Evolutionary conservation across 2,888 invertebrate species (phyloP).

Genomic region (Bruchidius siliquastri): DNA sequence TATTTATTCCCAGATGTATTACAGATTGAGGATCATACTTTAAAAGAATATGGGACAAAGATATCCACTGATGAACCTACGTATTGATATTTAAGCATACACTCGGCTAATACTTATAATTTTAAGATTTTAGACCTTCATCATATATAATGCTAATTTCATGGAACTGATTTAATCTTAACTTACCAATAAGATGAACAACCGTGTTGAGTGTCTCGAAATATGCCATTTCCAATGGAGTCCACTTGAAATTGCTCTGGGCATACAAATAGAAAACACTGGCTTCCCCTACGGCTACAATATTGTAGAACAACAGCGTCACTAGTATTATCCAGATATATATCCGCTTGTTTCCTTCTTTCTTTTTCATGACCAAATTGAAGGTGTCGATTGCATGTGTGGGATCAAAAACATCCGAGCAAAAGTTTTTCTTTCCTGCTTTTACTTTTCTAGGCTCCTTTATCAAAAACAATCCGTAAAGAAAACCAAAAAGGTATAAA

Average conservation of each 20-base stretch:
- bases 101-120: too few relatives aligned
- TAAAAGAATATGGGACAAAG: too few relatives aligned
- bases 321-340: constrained; percentile 9
- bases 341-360: constrained; percentile 31
- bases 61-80: too few relatives aligned
- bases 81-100: too few relatives aligned
- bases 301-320: constrained; percentile 19
- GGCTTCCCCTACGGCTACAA: constrained; percentile 51
- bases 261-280: constrained; percentile 57
- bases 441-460: constrained; percentile 28
- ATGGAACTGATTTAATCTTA: background rate
- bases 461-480: constrained; percentile 39
- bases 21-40: too few relatives aligned
- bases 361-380: constrained; percentile 34
- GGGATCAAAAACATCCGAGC: constrained; percentile 38
- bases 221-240: constrained; percentile 56
- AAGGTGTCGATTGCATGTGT: constrained; percentile 39
- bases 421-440: background rate
- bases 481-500: constrained; percentile 34
- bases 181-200: constrained; percentile 54
- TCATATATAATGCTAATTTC: too few relatives aligned
- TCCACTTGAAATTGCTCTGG: constrained; percentile 56
- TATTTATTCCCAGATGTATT: too few relatives aligned
- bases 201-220: constrained; percentile 56
- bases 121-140: too few relatives aligned